These are phyloP conservation scores for Calidris pugnax DNA, from an alignment of 2,113 vertebrate species.

Conservation along the genomic window DNA sequence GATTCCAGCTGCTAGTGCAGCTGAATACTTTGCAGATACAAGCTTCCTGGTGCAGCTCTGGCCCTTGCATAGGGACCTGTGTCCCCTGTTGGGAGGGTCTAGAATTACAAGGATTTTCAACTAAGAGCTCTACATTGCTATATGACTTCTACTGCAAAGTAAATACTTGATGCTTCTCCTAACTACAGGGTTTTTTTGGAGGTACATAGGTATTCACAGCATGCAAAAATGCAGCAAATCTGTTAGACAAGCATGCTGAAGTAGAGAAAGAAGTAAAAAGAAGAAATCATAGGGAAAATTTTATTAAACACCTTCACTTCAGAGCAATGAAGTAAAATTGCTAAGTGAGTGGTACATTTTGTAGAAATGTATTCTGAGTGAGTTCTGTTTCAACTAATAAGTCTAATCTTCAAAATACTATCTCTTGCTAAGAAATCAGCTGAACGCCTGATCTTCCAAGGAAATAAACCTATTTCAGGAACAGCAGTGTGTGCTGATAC, in stretches of 20 bases:
- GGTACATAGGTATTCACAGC: background rate
- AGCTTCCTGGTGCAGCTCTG: background rate
- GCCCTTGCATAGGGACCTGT: background rate
- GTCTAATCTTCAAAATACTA: background rate
- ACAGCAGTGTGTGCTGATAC: background rate
- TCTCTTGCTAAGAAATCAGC: background rate
- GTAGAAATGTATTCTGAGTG: background rate
- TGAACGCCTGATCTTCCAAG: background rate
- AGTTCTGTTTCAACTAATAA: background rate
- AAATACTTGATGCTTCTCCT: background rate
- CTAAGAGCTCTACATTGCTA: background rate
- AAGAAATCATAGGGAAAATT: background rate
- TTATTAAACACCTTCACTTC: background rate
- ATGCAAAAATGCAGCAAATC: background rate
- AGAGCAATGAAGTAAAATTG: background rate
- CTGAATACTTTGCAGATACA: background rate
- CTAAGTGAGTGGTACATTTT: background rate
- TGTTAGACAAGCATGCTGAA: background rate
- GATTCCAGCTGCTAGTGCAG: background rate
- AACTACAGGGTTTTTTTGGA: background rate
- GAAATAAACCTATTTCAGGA: background rate
- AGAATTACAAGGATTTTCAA: background rate
- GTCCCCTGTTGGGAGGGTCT: background rate
- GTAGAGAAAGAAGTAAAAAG: background rate
- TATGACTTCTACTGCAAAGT: background rate